Percentiles rank a stretch among this genome's conserved stretches.
phyloP scores from a whole-genome alignment of 2,888 invertebrate species.

The Venustoraphidia nigricollis region DNA sequence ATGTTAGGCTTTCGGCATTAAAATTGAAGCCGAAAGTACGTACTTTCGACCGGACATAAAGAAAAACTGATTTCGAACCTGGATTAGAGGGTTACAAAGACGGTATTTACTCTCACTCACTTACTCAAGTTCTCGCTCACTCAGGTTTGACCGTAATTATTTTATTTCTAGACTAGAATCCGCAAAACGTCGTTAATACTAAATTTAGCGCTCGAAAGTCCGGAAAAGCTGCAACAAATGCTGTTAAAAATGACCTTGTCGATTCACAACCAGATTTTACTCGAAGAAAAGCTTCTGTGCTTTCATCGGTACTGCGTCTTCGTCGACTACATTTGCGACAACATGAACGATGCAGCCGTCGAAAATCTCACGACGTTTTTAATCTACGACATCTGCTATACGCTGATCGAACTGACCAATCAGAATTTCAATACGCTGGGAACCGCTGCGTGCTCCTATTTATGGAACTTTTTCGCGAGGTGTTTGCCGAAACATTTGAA shows the following conservation, averaged over 20 bases:
- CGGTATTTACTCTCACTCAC: no score
- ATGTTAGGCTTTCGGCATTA: no score
- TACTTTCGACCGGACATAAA: no score
- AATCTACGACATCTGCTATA: slow-evolving; percentile 37
- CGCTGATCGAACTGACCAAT: slow-evolving; percentile 34
- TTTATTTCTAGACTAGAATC: no score
- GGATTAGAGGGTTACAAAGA: no score
- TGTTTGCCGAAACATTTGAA: slow-evolving; percentile 28
- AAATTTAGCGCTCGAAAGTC: slow-evolving; percentile 16
- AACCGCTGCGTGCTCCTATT: slow-evolving; percentile 23
- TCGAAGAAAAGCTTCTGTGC: slow-evolving; percentile 35
- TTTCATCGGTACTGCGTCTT: slow-evolving; percentile 41
- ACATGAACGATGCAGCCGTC: slow-evolving; percentile 19
- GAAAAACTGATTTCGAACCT: no score
- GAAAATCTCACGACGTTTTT: slow-evolving; percentile 33
- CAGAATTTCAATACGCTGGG: slow-evolving; percentile 22
- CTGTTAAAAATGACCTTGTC: slow-evolving; percentile 33
- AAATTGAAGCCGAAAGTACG: no score
- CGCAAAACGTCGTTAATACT: no score
- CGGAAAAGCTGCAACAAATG: slow-evolving; percentile 35
- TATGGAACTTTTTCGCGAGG: slow-evolving; percentile 28
- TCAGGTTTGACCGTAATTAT: no score
- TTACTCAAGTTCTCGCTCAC: no score
- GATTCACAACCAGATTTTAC: slow-evolving; percentile 29
- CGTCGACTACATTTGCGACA: slow-evolving; percentile 27